phyloP scores from a whole-genome alignment of 2,797 vertebrate genomes.

The Tiaroga cobitis region DNA sequence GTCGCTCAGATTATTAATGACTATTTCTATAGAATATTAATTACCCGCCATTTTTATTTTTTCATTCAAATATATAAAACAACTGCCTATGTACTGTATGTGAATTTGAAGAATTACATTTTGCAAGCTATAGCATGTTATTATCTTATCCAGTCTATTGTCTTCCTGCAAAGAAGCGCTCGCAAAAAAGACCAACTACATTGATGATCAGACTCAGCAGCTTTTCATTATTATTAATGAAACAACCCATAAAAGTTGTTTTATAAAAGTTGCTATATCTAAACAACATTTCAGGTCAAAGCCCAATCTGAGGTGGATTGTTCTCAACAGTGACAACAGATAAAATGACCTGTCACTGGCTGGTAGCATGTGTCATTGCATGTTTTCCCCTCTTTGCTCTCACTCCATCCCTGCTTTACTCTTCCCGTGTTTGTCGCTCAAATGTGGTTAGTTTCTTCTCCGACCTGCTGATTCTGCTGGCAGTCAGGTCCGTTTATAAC shows the following conservation, averaged over 20 bases:
- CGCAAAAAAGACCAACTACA: neutral
- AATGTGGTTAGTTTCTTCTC: slow-evolving; percentile 55
- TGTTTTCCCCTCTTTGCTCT: slow-evolving; percentile 12
- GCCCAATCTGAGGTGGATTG: neutral
- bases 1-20: neutral
- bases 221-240: neutral
- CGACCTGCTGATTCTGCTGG: slow-evolving; percentile 18
- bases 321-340: neutral
- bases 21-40: no score
- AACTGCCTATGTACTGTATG: neutral
- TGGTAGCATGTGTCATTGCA: neutral
- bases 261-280: neutral
- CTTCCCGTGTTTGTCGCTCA: slow-evolving; percentile 39
- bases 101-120: neutral
- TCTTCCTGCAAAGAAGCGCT: neutral
- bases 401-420: neutral
- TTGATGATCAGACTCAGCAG: neutral
- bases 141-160: neutral
- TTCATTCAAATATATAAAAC: neutral
- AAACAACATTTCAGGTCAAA: neutral
- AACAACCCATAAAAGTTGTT: neutral
- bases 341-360: neutral
- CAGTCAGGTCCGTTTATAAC: slow-evolving; percentile 57
- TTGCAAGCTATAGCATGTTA: neutral
- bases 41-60: neutral